Conservation (phyloP, 2,113 vertebrate species). For the Tyto alba region DNA sequence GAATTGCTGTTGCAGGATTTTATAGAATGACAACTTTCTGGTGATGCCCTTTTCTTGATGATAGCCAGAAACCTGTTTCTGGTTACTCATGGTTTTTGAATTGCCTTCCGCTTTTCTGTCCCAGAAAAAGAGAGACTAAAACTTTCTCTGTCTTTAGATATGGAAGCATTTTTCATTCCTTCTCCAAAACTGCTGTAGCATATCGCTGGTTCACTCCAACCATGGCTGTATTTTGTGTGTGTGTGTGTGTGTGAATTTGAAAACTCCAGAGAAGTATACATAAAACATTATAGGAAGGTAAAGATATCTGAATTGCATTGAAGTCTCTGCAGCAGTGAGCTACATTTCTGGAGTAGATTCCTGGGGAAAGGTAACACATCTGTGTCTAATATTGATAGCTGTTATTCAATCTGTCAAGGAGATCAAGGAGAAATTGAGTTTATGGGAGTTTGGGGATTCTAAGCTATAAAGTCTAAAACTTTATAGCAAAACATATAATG, state of each 20-base stretch:
- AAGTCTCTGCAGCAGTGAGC: not conserved
- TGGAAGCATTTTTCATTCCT: not conserved
- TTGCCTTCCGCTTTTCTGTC: not conserved
- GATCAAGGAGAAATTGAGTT: conserved; percentile 65
- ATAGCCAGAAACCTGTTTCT: not conserved
- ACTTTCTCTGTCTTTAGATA: not conserved
- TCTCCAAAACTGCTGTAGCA: not conserved
- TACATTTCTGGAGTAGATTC: not conserved
- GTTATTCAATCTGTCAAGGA: conserved; percentile 48
- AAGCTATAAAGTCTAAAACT: conserved; percentile 71
- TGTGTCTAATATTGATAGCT: not conserved
- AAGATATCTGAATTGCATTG: not conserved
- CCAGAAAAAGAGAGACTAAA: not conserved
- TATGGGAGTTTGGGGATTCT: conserved; percentile 73
- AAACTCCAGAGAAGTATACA: not conserved
- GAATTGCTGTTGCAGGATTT: not conserved
- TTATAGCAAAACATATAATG: not conserved
- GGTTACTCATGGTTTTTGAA: not conserved
- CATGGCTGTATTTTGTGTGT: not conserved
- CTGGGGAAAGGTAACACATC: not conserved
- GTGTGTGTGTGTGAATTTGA: not conserved
- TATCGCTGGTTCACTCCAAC: not conserved
- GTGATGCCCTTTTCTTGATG: not conserved
- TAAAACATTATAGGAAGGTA: not conserved
- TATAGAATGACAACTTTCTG: not conserved